phyloP scores from a whole-genome alignment of 2,888 invertebrate species.

The Campoplex nolae region DNA sequence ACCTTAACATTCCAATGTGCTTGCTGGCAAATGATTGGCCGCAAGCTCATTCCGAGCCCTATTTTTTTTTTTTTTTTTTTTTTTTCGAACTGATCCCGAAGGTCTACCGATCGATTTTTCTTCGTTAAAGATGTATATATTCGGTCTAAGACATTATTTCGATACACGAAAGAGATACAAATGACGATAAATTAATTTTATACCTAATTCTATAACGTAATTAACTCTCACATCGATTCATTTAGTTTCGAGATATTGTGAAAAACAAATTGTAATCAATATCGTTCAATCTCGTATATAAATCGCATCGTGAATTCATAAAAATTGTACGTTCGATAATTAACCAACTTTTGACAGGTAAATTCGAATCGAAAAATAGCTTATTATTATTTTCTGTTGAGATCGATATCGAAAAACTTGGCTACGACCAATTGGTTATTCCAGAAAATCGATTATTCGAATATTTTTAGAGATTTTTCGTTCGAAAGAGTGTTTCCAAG shows the following conservation, averaged over 20 bases:
- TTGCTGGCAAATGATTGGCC: constrained; percentile 52
- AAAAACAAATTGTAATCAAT: too few relatives aligned
- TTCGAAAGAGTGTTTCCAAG: not conserved
- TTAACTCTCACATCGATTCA: not conserved
- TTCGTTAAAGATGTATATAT: not conserved
- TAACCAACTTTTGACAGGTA: not conserved
- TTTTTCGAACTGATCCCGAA: constrained; percentile 31
- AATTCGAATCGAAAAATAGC: not conserved
- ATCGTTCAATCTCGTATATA: too few relatives aligned
- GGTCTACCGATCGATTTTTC: constrained; percentile 29
- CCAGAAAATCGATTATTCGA: too few relatives aligned
- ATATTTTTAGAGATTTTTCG: not conserved
- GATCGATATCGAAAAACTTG: not conserved
- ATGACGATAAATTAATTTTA: not conserved
- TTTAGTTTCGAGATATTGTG: too few relatives aligned
- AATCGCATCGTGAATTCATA: not conserved
- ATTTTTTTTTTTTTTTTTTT: not conserved
- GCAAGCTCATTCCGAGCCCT: constrained; percentile 49
- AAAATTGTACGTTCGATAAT: not conserved
- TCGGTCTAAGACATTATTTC: not conserved
- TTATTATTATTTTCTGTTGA: not conserved
- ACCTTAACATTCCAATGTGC: constrained; percentile 67
- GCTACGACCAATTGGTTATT: too few relatives aligned
- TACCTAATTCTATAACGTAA: not conserved
- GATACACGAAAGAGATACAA: not conserved